Conservation (phyloP, 2,797 vertebrate genomes). For the Kryptopterus vitreolus region DNA sequence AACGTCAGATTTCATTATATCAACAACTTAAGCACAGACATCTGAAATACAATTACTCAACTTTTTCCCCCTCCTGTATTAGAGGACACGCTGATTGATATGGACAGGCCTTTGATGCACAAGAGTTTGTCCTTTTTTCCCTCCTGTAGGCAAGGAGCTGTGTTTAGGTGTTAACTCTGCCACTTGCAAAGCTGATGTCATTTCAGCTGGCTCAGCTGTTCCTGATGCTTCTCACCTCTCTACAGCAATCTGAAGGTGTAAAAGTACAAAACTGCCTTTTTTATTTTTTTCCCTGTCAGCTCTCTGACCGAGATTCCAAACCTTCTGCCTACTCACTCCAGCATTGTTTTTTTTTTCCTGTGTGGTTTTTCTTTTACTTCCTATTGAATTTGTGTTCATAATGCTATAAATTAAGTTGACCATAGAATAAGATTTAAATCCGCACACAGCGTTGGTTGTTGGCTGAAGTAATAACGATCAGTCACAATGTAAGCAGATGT, state of each 20-base stretch:
- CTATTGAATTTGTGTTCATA: neutral
- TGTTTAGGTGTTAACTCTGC: slow-evolving; percentile 35
- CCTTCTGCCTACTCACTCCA: slow-evolving; percentile 13
- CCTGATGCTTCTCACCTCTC: slow-evolving; percentile 9
- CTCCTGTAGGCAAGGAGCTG: slow-evolving; percentile 7
- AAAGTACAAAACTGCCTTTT: slow-evolving; percentile 1
- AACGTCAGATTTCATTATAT: no score
- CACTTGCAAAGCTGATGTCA: slow-evolving; percentile 25
- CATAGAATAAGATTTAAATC: neutral
- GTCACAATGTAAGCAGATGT: slow-evolving; percentile 3
- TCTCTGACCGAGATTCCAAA: slow-evolving; percentile 17
- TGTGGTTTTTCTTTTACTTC: no score
- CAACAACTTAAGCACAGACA: neutral
- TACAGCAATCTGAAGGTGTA: slow-evolving; percentile 8
- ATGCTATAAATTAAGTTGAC: neutral
- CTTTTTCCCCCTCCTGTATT: neutral
- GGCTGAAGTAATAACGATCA: slow-evolving; percentile 6
- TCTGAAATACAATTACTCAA: neutral
- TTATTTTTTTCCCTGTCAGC: neutral
- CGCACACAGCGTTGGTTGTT: neutral
- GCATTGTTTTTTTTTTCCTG: neutral
- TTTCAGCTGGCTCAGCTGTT: slow-evolving; percentile 30
- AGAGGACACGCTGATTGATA: neutral
- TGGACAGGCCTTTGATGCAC: slow-evolving; percentile 13
- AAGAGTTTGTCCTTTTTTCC: slow-evolving; percentile 5